Evolutionary conservation across 2,797 vertebrate species (phyloP), one percentile per base, ranked within the genome.

Genomic region (Sebastes goodei): DNA sequence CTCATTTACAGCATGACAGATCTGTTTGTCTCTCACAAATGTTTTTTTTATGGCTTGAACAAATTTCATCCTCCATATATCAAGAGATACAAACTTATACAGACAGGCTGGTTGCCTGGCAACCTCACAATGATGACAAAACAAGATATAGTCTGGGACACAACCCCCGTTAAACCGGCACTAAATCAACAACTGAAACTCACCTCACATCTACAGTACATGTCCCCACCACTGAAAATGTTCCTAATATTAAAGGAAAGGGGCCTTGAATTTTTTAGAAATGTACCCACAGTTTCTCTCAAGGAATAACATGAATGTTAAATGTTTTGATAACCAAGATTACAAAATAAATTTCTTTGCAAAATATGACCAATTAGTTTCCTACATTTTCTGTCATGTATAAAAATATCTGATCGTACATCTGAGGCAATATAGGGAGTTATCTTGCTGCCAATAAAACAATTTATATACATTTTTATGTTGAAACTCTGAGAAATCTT

Each of bases 31-130:
- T 64, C 21, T 15, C 21, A 6, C 52, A 35, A 35, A 69, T 12
- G 46, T 9, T 49, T 49, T 49, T 11, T 4, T 25, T 20, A 78
- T 64, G 53, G 42, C 25, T 29, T 14, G n/a, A 53, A 25, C 25
- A 56, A 46, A 38, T 71, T 25, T 71, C 33, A 49, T 32, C 53
- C 35, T 67, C 29, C 35, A 23, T 25, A 25, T 59, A 25, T 42
- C 42, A 55, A 42, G 66, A 25, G 30, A 62, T 62, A 35, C 10
- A 9, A 10, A 46, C 59, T 59, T 14, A 68, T 49, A 46, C 14
- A 49, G 64, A 49, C 35, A 42, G 12, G 63, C 29, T 61, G 38
- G 71, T 62, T 72, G 42, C 27, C 57, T 46, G 56, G 74, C 55
- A 66, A 75, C 63, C 33, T 59, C 53, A 17, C 25, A 23, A 32